Evolutionary conservation across 2,113 vertebrate species (phyloP), one percentile per base, ranked within the genome.

Genomic region (Artemisiospiza belli): DNA sequence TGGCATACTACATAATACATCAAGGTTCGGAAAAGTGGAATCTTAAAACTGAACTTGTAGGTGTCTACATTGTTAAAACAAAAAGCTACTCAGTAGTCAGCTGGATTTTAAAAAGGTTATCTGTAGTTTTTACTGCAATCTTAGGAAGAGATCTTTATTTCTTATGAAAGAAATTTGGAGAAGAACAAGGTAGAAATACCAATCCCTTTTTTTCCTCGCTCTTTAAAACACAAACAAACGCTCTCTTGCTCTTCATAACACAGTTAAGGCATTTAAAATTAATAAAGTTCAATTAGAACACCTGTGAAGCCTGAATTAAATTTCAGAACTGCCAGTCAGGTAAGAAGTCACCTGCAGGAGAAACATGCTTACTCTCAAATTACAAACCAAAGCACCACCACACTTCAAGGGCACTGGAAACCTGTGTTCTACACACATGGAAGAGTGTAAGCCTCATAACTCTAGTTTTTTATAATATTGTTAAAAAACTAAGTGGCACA

Each of bases 181-280:
- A 83, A 57, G 15, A 84, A 54, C 10, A 43, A 67, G 46, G 4
- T 20, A 57, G 41, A 73, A 92, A 51, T 21, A 74, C 1, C 20
- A 39, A 54, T 39, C 15, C 8, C 3, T 9, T 25, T 46, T 4
- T 1, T 4, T 0, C 10, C 20, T 22, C 2, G 2, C 24, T 10
- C 27, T 33, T 54, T 47, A 79, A 88, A 93, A 64, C 5, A 82
- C 16, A 81, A 85, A 68, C 16, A 79, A 87, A 83, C 3, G 4
- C 15, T 77, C 9, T 61, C 70, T 79, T 55, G 47, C 33, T 47
- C 70, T 82, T 79, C 15, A 7, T 44, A 88, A 61, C 10, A 59
- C 0, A 0, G 20, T 64, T 68, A 68, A 68, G 22, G 51, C 15
- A 82, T 74, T 46, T 63, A 43, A 85, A 88, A 90, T 55, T 85